Evolutionary conservation across 2,113 vertebrate species (phyloP).

Genomic region (Hippopotamus amphibius): DNA sequence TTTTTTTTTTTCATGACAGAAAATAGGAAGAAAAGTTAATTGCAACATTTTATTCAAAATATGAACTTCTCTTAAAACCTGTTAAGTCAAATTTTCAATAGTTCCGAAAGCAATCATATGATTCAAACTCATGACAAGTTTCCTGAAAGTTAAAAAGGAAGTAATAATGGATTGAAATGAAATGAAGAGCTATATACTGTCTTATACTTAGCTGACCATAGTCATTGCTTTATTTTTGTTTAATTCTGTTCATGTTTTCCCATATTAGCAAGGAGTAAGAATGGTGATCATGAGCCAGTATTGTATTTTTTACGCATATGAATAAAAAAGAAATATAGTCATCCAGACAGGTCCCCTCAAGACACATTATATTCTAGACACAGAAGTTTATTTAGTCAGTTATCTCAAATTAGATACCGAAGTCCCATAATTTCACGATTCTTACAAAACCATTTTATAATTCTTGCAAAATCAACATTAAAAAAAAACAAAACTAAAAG

Average conservation of each 20-base stretch:
- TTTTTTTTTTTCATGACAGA: slow-evolving; percentile 56
- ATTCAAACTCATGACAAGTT: slow-evolving; percentile 81
- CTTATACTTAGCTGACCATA: slow-evolving; percentile 46
- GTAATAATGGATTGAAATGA: slow-evolving; percentile 52
- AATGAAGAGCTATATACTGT: slow-evolving; percentile 63
- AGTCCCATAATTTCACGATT: slow-evolving; percentile 73
- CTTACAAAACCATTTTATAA: slow-evolving; percentile 40
- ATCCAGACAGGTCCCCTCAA: slow-evolving; percentile 70
- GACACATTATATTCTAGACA: slow-evolving; percentile 69
- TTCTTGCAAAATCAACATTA: background rate
- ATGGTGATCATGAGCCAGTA: slow-evolving; percentile 71
- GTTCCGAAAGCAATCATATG: slow-evolving; percentile 80
- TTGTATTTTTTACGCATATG: slow-evolving; percentile 69
- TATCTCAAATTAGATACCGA: slow-evolving; percentile 74
- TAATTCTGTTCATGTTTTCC: slow-evolving; percentile 61
- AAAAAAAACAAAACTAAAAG: slow-evolving; percentile 40
- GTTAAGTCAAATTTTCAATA: slow-evolving; percentile 83
- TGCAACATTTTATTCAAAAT: slow-evolving; percentile 76
- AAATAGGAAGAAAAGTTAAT: slow-evolving; percentile 74
- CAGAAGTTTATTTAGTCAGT: slow-evolving; percentile 72
- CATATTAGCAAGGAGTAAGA: slow-evolving; percentile 63
- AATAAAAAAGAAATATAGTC: slow-evolving; percentile 75
- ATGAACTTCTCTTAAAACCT: slow-evolving; percentile 85
- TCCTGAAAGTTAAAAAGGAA: slow-evolving; percentile 68
- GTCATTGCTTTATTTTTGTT: slow-evolving; percentile 42